Conservation (phyloP, 1,140 invertebrate genomes). For the Pristionchus pacificus region DNA sequence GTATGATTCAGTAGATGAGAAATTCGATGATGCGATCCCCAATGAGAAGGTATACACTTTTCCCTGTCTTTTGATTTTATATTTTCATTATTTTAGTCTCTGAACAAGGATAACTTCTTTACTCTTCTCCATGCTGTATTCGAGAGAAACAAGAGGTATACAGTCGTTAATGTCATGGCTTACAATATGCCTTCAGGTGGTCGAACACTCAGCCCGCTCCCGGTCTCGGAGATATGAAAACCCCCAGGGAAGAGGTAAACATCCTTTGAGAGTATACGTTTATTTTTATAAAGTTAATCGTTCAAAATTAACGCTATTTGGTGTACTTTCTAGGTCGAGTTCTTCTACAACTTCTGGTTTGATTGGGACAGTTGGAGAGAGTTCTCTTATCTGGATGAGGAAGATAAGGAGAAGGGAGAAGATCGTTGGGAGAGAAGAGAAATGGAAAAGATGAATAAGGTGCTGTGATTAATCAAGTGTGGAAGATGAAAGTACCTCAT, state of each 20-base stretch:
- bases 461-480: constrained; percentile 32
- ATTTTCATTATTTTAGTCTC: too few relatives aligned
- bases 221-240: constrained; percentile 72
- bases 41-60: constrained; percentile 58
- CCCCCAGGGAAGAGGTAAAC: constrained; percentile 57
- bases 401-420: constrained; percentile 93
- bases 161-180: too few relatives aligned
- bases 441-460: constrained; percentile 97
- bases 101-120: constrained; percentile 72
- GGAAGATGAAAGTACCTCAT: not conserved
- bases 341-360: constrained; percentile 70
- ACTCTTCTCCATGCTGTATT: constrained; percentile 74
- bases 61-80: too few relatives aligned
- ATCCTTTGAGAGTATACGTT: not conserved
- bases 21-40: constrained; percentile 82
- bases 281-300: not conserved
- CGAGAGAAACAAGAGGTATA: constrained; percentile 69
- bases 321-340: constrained; percentile 55
- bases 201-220: constrained; percentile 82
- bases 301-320: not conserved
- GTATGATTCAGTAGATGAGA: constrained; percentile 89
- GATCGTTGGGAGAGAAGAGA: constrained; percentile 86
- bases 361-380: constrained; percentile 97
- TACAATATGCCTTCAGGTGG: constrained; percentile 70
- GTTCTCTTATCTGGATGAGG: constrained; percentile 95